Conservation (phyloP, 2,888 invertebrate genomes). For the Temnothorax unifasciatus region DNA sequence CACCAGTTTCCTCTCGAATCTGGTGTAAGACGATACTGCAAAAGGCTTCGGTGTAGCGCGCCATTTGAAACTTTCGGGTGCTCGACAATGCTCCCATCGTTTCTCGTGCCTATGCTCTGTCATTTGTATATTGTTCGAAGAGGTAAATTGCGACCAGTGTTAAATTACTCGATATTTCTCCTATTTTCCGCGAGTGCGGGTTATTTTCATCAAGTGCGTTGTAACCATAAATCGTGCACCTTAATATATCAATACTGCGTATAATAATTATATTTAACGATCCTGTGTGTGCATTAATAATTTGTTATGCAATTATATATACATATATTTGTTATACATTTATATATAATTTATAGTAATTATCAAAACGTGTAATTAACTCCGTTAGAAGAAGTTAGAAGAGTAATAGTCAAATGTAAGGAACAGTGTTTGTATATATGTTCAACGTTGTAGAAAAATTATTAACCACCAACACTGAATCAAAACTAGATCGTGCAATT, state of each 20-base stretch:
- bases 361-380: background rate
- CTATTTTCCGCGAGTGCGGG: background rate
- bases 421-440: background rate
- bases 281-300: background rate
- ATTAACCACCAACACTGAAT: background rate
- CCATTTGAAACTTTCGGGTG: slow-evolving; percentile 12
- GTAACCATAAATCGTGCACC: background rate
- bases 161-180: background rate
- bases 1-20: slow-evolving; percentile 78
- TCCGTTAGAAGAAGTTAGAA: background rate
- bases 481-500: slow-evolving; percentile 7
- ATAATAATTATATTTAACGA: slow-evolving; percentile 4
- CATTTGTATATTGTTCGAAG: slow-evolving; percentile 79
- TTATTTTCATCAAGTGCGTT: background rate
- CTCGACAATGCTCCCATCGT: slow-evolving; percentile 79
- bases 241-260: background rate
- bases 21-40: slow-evolving; percentile 47
- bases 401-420: background rate
- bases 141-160: slow-evolving; percentile 72
- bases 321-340: background rate
- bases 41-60: slow-evolving; percentile 10
- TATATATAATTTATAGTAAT: slow-evolving; percentile 15
- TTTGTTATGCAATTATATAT: background rate
- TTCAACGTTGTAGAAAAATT: background rate
- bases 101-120: slow-evolving; percentile 81